phyloP scores from a whole-genome alignment of 2,797 vertebrate genomes.

The Rhinella marina region DNA sequence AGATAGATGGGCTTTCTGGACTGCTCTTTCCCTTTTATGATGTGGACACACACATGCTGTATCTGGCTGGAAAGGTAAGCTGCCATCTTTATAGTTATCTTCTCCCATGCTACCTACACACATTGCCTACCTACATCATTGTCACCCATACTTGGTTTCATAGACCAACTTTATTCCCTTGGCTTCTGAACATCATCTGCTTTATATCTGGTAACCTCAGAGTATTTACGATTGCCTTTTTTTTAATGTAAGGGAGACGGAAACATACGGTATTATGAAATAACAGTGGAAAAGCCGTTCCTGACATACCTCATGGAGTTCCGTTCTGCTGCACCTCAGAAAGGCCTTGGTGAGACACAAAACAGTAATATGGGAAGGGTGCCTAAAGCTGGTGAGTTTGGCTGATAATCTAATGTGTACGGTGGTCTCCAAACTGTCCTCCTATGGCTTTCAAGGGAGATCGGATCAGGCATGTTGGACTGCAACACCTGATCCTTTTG shows the following conservation, averaged over 20 bases:
- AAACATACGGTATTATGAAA: constrained; percentile 97
- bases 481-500: too few species aligned
- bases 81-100: neutral
- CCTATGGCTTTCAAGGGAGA: too few species aligned
- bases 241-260: constrained; percentile 86
- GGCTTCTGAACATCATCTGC: neutral
- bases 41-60: constrained; percentile 96
- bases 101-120: neutral
- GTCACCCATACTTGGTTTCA: neutral
- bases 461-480: too few species aligned
- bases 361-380: neutral
- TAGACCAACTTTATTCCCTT: neutral
- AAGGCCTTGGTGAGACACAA: constrained; percentile 87
- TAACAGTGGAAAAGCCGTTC: constrained; percentile 92
- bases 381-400: neutral
- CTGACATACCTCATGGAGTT: constrained; percentile 97
- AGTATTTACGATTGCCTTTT: neutral
- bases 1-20: constrained; percentile 96
- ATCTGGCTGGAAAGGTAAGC: constrained; percentile 94
- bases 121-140: neutral
- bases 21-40: constrained; percentile 97
- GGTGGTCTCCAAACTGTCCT: too few species aligned
- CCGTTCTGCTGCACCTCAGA: constrained; percentile 92
- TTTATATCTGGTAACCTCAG: neutral
- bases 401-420: too few species aligned